Conservation (phyloP, 2,888 invertebrate species). For the Sesamia inferens region DNA sequence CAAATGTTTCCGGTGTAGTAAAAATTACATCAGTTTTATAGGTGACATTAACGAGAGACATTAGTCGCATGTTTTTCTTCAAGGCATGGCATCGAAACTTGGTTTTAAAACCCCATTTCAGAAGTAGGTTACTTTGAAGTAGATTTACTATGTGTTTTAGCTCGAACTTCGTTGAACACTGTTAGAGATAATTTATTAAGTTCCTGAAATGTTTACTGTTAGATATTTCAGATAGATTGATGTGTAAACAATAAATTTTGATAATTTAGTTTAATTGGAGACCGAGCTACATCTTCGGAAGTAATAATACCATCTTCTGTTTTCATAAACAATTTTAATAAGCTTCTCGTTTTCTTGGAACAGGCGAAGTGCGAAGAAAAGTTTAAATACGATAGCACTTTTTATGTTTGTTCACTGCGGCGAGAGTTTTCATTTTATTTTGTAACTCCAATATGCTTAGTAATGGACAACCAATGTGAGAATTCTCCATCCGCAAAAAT, state of each 20-base stretch:
- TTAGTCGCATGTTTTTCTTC: conserved; percentile 69
- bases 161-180: conserved; percentile 61
- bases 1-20: conserved; percentile 58
- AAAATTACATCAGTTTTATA: conserved; percentile 69
- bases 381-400: conserved; percentile 53
- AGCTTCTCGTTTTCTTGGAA: conserved; percentile 47
- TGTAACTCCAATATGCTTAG: conserved; percentile 43
- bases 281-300: conserved; percentile 29
- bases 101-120: conserved; percentile 75
- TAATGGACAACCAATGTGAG: conserved; percentile 61
- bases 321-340: conserved; percentile 55
- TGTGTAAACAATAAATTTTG: conserved; percentile 61
- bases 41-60: conserved; percentile 67
- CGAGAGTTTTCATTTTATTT: conserved; percentile 52
- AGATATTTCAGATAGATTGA: conserved; percentile 69
- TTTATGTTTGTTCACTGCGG: conserved; percentile 44
- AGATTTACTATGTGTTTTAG: conserved; percentile 73
- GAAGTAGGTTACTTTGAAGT: conserved; percentile 82
- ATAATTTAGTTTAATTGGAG: conserved; percentile 49
- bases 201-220: conserved; percentile 73
- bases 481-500: conserved; percentile 37
- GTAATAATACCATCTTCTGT: conserved; percentile 44
- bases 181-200: conserved; percentile 77
- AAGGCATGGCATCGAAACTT: conserved; percentile 67
- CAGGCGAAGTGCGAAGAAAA: conserved; percentile 49